These are phyloP conservation scores for Theonella swinhoei DNA, from an alignment of 37 sponge, comb jelly and placozoan species.

Conservation along the genomic window DNA sequence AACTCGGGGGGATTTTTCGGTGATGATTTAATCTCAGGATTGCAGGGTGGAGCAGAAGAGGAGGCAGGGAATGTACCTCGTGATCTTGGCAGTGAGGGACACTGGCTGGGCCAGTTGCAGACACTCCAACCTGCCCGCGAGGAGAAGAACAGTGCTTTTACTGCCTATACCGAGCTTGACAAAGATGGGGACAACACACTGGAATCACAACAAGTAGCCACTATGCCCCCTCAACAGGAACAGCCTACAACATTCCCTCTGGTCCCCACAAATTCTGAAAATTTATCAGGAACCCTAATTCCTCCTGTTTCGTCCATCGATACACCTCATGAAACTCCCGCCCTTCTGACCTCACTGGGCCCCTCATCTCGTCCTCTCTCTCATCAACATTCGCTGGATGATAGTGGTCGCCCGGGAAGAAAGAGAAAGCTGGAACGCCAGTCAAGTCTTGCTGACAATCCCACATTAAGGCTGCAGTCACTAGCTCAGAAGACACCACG, in stretches of 20 bases:
- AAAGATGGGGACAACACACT: not conserved
- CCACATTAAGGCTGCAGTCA: not conserved
- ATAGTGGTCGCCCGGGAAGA: not conserved
- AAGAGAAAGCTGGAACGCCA: slow-evolving; percentile 9
- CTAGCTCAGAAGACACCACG: too few species aligned
- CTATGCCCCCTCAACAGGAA: not conserved
- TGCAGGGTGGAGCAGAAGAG: not conserved
- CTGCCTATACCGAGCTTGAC: not conserved
- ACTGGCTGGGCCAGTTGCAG: too few species aligned
- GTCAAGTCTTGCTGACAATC: not conserved
- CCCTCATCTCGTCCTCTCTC: too few species aligned
- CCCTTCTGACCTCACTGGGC: not conserved
- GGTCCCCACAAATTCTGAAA: not conserved
- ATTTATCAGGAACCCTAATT: not conserved
- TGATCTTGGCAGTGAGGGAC: not conserved
- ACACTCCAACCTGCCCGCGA: too few species aligned
- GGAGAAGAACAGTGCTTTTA: not conserved
- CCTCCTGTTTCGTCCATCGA: not conserved
- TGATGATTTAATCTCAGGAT: not conserved
- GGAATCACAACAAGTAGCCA: not conserved
- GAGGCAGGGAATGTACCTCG: not conserved
- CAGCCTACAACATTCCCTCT: not conserved
- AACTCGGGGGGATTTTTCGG: not conserved
- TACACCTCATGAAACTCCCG: not conserved
- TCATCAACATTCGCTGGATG: not conserved